Conservation (phyloP, 2,113 vertebrate genomes). For the Triplophysa rosa region DNA sequence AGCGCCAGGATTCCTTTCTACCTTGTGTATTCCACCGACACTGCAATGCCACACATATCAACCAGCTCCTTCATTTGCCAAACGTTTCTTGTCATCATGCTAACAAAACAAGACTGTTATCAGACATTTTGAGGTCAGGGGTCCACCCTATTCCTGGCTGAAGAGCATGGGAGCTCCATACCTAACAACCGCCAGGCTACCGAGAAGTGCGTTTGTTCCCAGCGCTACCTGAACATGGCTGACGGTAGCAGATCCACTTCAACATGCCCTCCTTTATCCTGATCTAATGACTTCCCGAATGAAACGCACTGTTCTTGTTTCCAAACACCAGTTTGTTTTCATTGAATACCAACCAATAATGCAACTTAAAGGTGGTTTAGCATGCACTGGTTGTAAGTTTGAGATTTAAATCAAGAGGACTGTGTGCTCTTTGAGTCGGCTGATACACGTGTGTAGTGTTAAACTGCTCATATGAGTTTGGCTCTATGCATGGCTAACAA, state of each 20-base stretch:
- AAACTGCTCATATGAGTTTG: slow-evolving; percentile 21
- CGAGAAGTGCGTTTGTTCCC: not conserved
- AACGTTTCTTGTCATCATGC: slow-evolving; percentile 36
- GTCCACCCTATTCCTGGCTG: slow-evolving; percentile 4
- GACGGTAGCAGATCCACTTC: no score
- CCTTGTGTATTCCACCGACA: slow-evolving; percentile 45
- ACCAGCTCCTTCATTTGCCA: slow-evolving; percentile 48
- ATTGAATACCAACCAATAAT: not conserved
- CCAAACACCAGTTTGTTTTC: not conserved
- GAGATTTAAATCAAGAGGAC: not conserved
- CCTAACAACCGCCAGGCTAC: not conserved
- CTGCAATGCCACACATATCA: slow-evolving; percentile 50
- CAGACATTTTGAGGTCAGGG: slow-evolving; percentile 25
- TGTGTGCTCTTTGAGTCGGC: slow-evolving; percentile 9
- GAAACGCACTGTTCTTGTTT: not conserved
- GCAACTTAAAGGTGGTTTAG: slow-evolving; percentile 2
- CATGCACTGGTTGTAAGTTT: not conserved
- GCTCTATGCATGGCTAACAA: slow-evolving; percentile 31
- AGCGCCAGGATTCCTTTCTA: slow-evolving; percentile 49
- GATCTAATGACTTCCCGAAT: not conserved
- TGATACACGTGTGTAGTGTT: not conserved
- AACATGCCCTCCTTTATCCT: not conserved
- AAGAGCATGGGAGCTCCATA: not conserved
- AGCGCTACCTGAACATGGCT: not conserved
- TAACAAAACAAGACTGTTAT: slow-evolving; percentile 29